phyloP scores from a whole-genome alignment of 2,888 invertebrate species.

The Phyllotreta striolata region DNA sequence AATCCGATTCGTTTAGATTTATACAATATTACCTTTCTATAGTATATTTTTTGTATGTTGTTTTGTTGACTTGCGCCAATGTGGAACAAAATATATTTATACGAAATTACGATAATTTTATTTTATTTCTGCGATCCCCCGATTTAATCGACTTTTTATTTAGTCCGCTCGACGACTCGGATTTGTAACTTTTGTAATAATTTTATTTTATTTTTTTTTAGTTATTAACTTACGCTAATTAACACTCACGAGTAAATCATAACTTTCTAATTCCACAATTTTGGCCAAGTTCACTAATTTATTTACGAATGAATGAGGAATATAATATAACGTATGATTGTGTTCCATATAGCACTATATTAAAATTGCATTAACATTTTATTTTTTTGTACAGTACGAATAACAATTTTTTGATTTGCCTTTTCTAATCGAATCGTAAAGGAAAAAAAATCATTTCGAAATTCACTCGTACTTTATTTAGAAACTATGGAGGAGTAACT shows the following conservation, averaged over 20 bases:
- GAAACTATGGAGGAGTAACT: slow-evolving; percentile 12
- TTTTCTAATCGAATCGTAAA: slow-evolving; percentile 34
- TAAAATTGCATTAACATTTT: slow-evolving; percentile 51
- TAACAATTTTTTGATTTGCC: slow-evolving; percentile 40
- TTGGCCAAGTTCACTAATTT: slow-evolving; percentile 62
- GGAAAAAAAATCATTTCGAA: slow-evolving; percentile 18
- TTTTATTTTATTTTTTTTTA: slow-evolving; percentile 30
- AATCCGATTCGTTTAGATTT: slow-evolving; percentile 51
- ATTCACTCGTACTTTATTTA: slow-evolving; percentile 12
- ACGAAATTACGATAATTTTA: slow-evolving; percentile 54
- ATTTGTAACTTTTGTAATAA: slow-evolving; percentile 31
- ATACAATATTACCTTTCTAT: slow-evolving; percentile 53
- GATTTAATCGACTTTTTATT: slow-evolving; percentile 3
- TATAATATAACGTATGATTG: slow-evolving; percentile 51
- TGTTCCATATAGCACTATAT: slow-evolving; percentile 57
- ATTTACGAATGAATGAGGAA: slow-evolving; percentile 49
- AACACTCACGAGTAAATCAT: slow-evolving; percentile 51
- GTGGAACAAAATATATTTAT: slow-evolving; percentile 64
- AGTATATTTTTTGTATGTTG: slow-evolving; percentile 62
- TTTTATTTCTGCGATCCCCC: slow-evolving; percentile 44
- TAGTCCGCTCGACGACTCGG: not conserved
- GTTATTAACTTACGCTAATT: slow-evolving; percentile 47
- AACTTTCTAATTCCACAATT: slow-evolving; percentile 60
- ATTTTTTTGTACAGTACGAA: slow-evolving; percentile 48
- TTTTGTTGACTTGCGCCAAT: slow-evolving; percentile 63